Evolutionary conservation across 2,888 invertebrate species (phyloP).

Genomic region (Drosophila subsilvestris): DNA sequence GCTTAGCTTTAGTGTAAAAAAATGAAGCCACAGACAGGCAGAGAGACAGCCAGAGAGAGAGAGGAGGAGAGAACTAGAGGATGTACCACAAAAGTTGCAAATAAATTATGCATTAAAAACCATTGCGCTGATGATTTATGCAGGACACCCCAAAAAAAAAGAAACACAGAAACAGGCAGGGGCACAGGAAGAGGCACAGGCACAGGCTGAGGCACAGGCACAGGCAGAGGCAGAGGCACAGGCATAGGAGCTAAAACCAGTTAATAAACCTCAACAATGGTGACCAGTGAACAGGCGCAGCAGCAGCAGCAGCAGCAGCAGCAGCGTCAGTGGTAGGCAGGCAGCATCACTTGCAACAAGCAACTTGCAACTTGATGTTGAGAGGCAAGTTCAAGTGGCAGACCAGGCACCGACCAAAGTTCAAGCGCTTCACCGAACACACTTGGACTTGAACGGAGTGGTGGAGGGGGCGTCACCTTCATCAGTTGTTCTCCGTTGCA

Average conservation of each 20-base stretch:
- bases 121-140: constrained; percentile 59
- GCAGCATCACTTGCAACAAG: constrained; percentile 14
- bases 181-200: background rate
- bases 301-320: constrained; percentile 14
- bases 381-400: constrained; percentile 43
- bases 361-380: constrained; percentile 8
- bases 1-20: constrained; percentile 27
- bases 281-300: constrained; percentile 9
- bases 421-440: constrained; percentile 20
- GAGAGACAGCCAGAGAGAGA: constrained; percentile 26
- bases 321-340: constrained; percentile 5
- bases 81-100: constrained; percentile 32
- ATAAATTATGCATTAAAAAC: constrained; percentile 67
- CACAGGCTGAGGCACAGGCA: constrained; percentile 2
- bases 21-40: constrained; percentile 21
- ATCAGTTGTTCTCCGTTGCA: constrained; percentile 11
- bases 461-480: no score
- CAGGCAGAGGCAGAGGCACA: background rate
- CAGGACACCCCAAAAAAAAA: constrained; percentile 17
- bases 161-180: background rate
- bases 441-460: constrained; percentile 23
- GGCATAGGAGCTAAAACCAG: constrained; percentile 20
- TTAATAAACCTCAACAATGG: constrained; percentile 29
- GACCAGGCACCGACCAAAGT: constrained; percentile 12
- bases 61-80: constrained; percentile 11